A percentile compares a stretch with the other conserved stretches of the same genome.
Evolutionary conservation across 1,140 invertebrate genomes (phyloP).

Genomic region (Lethocerus indicus): DNA sequence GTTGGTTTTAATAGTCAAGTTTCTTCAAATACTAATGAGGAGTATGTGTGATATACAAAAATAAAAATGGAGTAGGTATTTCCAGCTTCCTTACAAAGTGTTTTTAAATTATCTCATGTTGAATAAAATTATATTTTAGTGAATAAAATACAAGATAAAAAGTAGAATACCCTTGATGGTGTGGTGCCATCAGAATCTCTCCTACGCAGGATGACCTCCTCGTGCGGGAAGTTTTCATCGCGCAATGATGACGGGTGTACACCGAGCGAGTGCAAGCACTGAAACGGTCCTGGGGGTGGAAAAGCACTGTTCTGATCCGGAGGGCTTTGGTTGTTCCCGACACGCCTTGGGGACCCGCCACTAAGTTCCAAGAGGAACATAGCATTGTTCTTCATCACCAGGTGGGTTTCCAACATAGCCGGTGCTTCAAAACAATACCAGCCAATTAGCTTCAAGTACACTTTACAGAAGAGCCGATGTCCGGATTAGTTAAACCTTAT

Average conservation of each 20-base stretch:
- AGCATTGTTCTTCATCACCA: slow-evolving; percentile 82
- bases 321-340: slow-evolving; percentile 38
- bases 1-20: no score
- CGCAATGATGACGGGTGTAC: slow-evolving; percentile 19
- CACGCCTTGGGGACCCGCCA: slow-evolving; percentile 34
- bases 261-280: slow-evolving; percentile 55
- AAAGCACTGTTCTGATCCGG: slow-evolving; percentile 34
- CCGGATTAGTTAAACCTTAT: no score
- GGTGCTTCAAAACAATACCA: slow-evolving; percentile 1
- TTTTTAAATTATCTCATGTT: no score
- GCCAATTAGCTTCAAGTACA: no score
- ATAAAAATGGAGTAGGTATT: no score
- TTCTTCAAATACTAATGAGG: no score
- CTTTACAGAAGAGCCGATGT: no score
- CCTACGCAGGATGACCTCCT: slow-evolving; percentile 20
- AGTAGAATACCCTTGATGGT: slow-evolving; percentile 7
- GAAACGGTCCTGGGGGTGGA: slow-evolving; percentile 50
- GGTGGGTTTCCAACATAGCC: slow-evolving; percentile 41
- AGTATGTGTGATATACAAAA: no score
- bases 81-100: no score
- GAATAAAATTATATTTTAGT: no score
- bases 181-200: slow-evolving; percentile 19
- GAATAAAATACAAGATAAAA: slow-evolving; percentile 2
- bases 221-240: slow-evolving; percentile 14
- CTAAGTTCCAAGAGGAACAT: slow-evolving; percentile 83